A percentile compares a stretch with the other conserved stretches of the same genome.
These are phyloP conservation scores for Hyposoter didymator DNA, from an alignment of 2,888 invertebrate species.

Conservation along the genomic window DNA sequence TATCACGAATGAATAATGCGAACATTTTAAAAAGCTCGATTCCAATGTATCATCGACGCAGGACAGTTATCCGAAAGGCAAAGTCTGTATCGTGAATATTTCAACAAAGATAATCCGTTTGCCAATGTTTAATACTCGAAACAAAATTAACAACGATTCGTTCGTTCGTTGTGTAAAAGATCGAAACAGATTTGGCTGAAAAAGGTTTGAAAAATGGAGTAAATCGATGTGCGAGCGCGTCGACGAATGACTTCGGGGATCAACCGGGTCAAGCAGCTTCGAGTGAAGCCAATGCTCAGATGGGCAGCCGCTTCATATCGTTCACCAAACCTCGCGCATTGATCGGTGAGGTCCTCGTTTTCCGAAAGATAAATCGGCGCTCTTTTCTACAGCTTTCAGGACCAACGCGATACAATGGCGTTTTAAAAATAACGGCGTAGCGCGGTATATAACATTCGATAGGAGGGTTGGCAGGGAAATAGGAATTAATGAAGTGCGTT, in stretches of 20 bases:
- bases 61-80: not conserved
- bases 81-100: conserved; percentile 11
- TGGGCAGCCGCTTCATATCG: not conserved
- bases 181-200: not conserved
- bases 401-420: not conserved
- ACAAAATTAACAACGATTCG: not conserved
- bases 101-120: conserved; percentile 30
- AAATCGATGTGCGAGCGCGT: not conserved
- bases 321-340: not conserved
- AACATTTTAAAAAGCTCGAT: not conserved
- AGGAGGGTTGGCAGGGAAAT: not conserved
- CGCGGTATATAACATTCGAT: not conserved
- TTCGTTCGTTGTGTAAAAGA: not conserved
- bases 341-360: not conserved
- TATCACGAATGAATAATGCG: not conserved
- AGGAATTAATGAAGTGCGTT: not conserved
- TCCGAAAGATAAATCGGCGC: not conserved
- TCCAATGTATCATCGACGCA: not conserved
- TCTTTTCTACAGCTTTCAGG: not conserved
- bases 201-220: not conserved
- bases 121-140: conserved; percentile 5
- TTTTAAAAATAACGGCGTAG: not conserved
- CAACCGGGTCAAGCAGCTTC: not conserved
- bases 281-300: not conserved
- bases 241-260: not conserved